phyloP scores from a whole-genome alignment of 2,888 invertebrate species.

The Helleia helle region DNA sequence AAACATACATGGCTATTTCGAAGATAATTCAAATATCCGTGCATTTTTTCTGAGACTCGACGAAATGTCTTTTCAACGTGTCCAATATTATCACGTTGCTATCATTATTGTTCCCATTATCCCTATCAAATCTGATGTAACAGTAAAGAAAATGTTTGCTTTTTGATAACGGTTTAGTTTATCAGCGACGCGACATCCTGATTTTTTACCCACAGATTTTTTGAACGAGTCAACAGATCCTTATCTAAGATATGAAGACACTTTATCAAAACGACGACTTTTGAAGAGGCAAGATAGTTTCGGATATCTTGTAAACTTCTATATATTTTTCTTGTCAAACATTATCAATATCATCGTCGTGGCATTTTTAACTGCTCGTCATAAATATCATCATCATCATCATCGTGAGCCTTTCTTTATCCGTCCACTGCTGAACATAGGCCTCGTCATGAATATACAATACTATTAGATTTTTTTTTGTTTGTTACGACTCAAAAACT shows the following conservation, averaged over 20 bases:
- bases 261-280: conserved; percentile 47
- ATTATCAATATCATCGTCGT: conserved; percentile 12
- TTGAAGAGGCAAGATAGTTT: conserved; percentile 21
- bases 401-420: too few species aligned
- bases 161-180: conserved; percentile 37
- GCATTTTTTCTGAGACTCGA: too few species aligned
- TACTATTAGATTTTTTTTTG: too few species aligned
- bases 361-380: too few species aligned
- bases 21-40: too few species aligned
- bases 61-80: too few species aligned
- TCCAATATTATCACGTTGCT: too few species aligned
- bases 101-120: conserved; percentile 8
- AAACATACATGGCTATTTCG: too few species aligned
- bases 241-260: conserved; percentile 45
- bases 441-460: too few species aligned
- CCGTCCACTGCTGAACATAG: too few species aligned
- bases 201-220: conserved; percentile 54
- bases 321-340: conserved; percentile 17
- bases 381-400: too few species aligned
- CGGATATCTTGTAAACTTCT: conserved; percentile 9
- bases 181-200: conserved; percentile 40
- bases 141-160: conserved; percentile 22
- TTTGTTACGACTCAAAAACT: too few species aligned
- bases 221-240: conserved; percentile 48
- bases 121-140: conserved; percentile 20